Base-by-base conservation (phyloP, 1,140 invertebrate species). In the Diprion similis region DNA sequence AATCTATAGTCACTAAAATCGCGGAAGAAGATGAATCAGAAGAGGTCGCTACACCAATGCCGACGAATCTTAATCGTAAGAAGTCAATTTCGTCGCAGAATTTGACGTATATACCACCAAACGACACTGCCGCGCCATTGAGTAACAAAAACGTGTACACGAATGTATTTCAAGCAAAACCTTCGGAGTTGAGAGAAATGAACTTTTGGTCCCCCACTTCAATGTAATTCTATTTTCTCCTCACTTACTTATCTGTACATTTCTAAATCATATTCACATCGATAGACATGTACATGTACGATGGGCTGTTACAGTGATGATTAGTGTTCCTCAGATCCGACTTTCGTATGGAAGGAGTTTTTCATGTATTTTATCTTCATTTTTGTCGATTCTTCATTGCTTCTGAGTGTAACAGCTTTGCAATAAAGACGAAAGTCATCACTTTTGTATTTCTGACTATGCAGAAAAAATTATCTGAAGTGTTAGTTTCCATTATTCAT, bases 191-290 rank as follows among this genome's bases (percentile, higher is more conserved):
- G 11, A 84, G 94, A 71, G 94, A 95, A 85, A 94, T 95, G 92
- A 95, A 95, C 83, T 95, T 94, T 86, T 94, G 93, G 93, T 94
- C 93, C 10, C 93, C 93, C 0, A 94, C 93, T 15, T 95, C 93
- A 1, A 95, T 94, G 93, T 95, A 90, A 89, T 79, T 10, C 19
- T 15, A 59, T 59, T 59, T 59, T 59, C 3, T 59, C 9, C 11
- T 59, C n/a, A 59, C 51, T 59, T 59, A 13, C 9, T 59, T 59
- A 17, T 59, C n/a, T 59, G 11, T 9, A 15, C 51, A 15, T 59
- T 59, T 59, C n/a, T 17, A 59, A 13, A 9, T 59, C 51, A 59
- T 59, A 59, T 59, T 9, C n/a, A 37, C 24, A 37, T 37, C 6
- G 24, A 37, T 37, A 37, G 24, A 37, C 24, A 37, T 37, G 24